Conservation (phyloP, 2,888 invertebrate genomes). For the Anoplius nigerrimus region DNA sequence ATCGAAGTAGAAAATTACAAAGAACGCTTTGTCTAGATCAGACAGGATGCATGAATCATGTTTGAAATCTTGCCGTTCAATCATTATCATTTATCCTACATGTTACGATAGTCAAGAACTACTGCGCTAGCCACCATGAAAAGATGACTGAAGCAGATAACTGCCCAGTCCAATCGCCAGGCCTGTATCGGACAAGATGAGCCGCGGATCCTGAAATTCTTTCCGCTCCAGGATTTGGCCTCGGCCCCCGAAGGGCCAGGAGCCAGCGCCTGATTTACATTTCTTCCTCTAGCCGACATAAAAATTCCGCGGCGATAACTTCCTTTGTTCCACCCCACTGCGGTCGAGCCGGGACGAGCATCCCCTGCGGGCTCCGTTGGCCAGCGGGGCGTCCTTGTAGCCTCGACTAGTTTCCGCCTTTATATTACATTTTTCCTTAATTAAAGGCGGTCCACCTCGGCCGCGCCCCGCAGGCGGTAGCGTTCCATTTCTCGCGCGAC, state of each 20-base stretch:
- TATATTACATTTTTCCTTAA: conserved; percentile 71
- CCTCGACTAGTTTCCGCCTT: conserved; percentile 70
- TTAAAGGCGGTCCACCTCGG: conserved; percentile 60
- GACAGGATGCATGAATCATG: too few species aligned
- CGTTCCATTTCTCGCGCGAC: not conserved
- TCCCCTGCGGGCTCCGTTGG: conserved; percentile 76
- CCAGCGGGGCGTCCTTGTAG: conserved; percentile 78
- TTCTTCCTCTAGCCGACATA: conserved; percentile 71
- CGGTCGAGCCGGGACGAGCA: conserved; percentile 72
- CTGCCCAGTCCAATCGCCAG: too few species aligned
- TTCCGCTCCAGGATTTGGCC: conserved; percentile 34
- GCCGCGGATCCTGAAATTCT: conserved; percentile 33
- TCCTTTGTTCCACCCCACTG: conserved; percentile 72
- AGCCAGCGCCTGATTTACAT: conserved; percentile 70
- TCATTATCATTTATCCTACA: too few species aligned
- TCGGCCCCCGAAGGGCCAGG: conserved; percentile 33
- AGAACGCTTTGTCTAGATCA: too few species aligned
- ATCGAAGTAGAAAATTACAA: too few species aligned
- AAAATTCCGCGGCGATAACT: conserved; percentile 73
- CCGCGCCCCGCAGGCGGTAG: not conserved
- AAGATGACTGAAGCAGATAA: too few species aligned
- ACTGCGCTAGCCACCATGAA: too few species aligned
- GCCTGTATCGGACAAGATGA: conserved; percentile 6
- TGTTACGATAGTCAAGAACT: too few species aligned
- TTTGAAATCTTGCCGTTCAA: too few species aligned